Evolutionary conservation across 2,113 vertebrate genomes (phyloP).

Genomic region (Odocoileus virginianus): DNA sequence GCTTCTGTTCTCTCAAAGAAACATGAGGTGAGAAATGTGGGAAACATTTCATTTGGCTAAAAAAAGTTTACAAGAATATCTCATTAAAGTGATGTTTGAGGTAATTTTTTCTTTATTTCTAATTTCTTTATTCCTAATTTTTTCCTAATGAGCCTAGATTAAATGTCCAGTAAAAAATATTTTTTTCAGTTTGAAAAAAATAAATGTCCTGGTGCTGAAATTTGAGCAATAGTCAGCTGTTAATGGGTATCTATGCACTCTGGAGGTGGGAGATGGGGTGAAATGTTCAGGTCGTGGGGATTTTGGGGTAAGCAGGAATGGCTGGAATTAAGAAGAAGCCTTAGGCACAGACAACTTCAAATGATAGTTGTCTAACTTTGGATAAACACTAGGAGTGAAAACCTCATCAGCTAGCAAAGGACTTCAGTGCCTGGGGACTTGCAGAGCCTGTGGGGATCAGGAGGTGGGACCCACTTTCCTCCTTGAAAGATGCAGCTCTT

Average conservation of each 20-base stretch:
- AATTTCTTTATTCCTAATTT: background rate
- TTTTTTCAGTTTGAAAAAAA: background rate
- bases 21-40: background rate
- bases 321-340: background rate
- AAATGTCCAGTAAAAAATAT: background rate
- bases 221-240: background rate
- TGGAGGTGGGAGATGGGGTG: background rate
- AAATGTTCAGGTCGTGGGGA: background rate
- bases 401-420: background rate
- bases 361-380: background rate
- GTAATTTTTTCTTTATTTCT: background rate
- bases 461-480: background rate
- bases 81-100: background rate
- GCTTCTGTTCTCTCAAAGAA: background rate
- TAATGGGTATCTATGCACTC: background rate
- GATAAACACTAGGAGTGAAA: background rate
- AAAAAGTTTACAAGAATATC: background rate
- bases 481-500: background rate
- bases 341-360: background rate
- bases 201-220: background rate
- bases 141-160: background rate
- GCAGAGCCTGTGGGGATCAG: background rate
- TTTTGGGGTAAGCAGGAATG: background rate
- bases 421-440: background rate
- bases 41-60: background rate